phyloP scores from a whole-genome alignment of 2,113 vertebrate species.

The Antechinus stuartii region DNA sequence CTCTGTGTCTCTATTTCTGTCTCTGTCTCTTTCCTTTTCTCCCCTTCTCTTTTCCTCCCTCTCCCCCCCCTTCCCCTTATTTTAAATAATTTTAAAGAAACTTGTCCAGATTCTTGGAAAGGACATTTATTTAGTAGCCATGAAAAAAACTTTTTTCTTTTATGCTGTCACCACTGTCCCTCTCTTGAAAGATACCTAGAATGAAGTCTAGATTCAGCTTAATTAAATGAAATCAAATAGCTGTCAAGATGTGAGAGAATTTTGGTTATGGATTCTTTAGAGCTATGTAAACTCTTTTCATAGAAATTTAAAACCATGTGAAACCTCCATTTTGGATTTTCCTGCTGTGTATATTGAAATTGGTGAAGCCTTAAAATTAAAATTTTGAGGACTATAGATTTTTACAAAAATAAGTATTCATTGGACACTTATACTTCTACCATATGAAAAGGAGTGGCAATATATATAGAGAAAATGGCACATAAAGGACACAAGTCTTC shows the following conservation, averaged over 20 bases:
- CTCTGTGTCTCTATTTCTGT: no score
- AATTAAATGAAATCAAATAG: constrained; percentile 59
- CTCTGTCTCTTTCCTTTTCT: no score
- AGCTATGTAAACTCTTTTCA: constrained; percentile 27
- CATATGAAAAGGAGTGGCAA: no score
- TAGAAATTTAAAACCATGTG: constrained; percentile 19
- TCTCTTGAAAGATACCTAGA: constrained; percentile 36
- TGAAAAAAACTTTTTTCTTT: background rate
- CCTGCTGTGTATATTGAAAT: background rate
- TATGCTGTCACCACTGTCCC: background rate
- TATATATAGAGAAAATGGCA: no score
- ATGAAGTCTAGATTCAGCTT: constrained; percentile 29
- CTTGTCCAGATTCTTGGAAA: no score
- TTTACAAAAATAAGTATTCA: no score
- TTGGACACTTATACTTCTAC: no score
- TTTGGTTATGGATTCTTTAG: constrained; percentile 11
- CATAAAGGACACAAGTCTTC: no score
- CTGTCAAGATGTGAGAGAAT: constrained; percentile 24
- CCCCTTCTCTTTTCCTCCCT: no score
- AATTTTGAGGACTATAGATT: no score
- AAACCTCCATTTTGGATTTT: constrained; percentile 16
- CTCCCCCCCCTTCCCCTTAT: no score
- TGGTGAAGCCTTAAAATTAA: background rate
- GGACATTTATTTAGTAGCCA: background rate
- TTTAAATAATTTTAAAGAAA: no score